Base-by-base conservation (phyloP, 2,888 invertebrate species). In the Mylabris sibirica region DNA sequence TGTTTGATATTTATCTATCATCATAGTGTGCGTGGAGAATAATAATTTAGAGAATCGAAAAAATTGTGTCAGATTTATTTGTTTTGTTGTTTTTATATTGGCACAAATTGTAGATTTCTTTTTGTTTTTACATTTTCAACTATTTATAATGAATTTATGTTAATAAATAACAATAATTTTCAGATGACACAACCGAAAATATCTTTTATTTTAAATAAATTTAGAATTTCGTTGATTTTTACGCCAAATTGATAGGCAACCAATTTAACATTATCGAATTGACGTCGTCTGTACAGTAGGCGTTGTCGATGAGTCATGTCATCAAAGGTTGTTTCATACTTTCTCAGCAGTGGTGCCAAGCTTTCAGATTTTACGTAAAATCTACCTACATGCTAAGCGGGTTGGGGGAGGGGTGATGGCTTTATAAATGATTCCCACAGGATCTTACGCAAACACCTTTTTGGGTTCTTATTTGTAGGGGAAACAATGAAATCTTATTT, bases 231-330 rank as follows among this genome's bases (percentile, higher is more conserved):
- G 12, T 49, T 12, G 17, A 17, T 49, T 60, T 57, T 14, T 49
- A 35, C 65, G 67, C 70, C 63, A 59, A 66, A 67, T 67, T 59
- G 30, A n/a, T 67, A 65, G 67, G 62, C 53, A 62, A 70, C 70
- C 65, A 63, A 64, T 64, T 38, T 63, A 59, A 63, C 65, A 5
- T n/a, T 24, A 35, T 65, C 35, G 34, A 6, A 17, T 41, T 49
- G 65, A 11, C 35, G 53, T 8, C 64, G 38, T 63, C 65, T 68
- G 49, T 22, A 35, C 0, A 20, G 34, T 38, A n/a, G 53, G 60
- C 17, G 44, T 44, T 44, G 17, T 53, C 59, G 63, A 22, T 68
- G 68, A 68, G 26, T 68, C 68, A 68, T 63, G 57, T 1, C n/a
- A n/a, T n/a, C n/a, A n/a, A 35, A 1, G 35, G 35, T 35, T 35